Evolutionary conservation across 2,113 vertebrate genomes (phyloP), one percentile per base, ranked within the genome.

Genomic region (Lepisosteus osseus): DNA sequence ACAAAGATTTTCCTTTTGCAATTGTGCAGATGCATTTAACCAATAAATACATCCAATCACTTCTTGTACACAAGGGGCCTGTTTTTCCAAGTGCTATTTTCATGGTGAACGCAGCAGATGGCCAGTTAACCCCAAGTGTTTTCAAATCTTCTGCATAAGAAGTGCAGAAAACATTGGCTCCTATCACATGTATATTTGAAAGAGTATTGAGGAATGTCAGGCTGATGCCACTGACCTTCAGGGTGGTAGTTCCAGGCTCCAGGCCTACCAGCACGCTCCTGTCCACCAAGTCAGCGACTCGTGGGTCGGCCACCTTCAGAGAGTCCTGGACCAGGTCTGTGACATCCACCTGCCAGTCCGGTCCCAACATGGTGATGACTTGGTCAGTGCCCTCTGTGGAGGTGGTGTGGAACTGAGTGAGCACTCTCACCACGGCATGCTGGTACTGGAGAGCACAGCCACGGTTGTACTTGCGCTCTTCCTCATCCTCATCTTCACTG

Each of bases 381-480:
- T 99, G 97, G 82, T 92, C 90, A 0, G 93, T 95, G 77, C 97
- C 96, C 81, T 99, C 97, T 0, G 93, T 94, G 0, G 97, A 98
- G 0, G 94, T 97, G 61, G 97, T 99, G 86, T 99, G 96, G 88
- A 99, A 99, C 90, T 99, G 97, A 70, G 97, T 99, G 84, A 99
- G 94, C 71, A 99, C 96, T 82, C 95, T 94, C 55, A 99, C 88
- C 1, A 93, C 90, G 73, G 96, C 83, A 0, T 98, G 93, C 80
- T 99, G 97, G 91, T 95, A 99, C 87, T 99, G 97, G 65, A 99
- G 90, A 44, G 97, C 91, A 72, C 97, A 99, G 74, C 97, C 97
- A 0, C 97, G 92, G 78, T 81, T 96, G 66, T 92, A 82, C 12
- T 92, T 93, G 41, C 92, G 86, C 62, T 97, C 94, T 0, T 97